Base-by-base conservation (phyloP, 2,888 invertebrate species). In the Dorcus parallelipipedus region DNA sequence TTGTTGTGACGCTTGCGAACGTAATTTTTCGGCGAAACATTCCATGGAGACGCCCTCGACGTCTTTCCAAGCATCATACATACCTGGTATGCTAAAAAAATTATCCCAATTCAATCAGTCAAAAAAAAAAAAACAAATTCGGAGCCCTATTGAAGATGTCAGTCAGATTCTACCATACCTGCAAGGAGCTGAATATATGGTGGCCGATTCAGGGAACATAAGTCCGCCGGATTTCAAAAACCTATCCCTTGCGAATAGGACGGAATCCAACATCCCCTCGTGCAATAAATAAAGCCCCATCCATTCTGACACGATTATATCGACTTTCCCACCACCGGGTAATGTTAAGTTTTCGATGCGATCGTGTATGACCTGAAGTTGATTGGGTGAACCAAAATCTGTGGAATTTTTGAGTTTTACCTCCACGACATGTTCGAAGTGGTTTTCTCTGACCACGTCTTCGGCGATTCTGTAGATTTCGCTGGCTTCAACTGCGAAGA, bases 261-360 rank as follows among this genome's bases (percentile, higher is more conserved):
- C 90, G 0, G 95, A 93, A 75, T 95, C 92, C 54, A 97, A 76
- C 97, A 97, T 97, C 6, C 93, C 95, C 78, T 97, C 97, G 73
- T 96, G 97, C 10, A 97, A 79, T 38, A 97, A 81, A 78, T 95
- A 96, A 77, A 97, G 96, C 0, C 97, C 97, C 97, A 97, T 97
- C 97, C 97, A 97, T 79, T 97, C 97, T 0, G 96, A 96, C 4
- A 97, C 86, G 63, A 97, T 92, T 8, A 94, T 84, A 77, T 97
- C 96, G 1, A 93, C 91, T 77, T 89, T 87, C 7, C 83, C 82
- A 52, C 84, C 72, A 63, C 76, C 79, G 0, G 90, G 87, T 51
- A 91, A 76, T 7, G 51, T 54, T 3, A 94, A 82, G 71, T 94
- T 88, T 81, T 95, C 95, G 6, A 93, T 84, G 79, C 81, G 84